Evolutionary conservation across 2,113 vertebrate species (phyloP).

Genomic region (Lamprotornis superbus): DNA sequence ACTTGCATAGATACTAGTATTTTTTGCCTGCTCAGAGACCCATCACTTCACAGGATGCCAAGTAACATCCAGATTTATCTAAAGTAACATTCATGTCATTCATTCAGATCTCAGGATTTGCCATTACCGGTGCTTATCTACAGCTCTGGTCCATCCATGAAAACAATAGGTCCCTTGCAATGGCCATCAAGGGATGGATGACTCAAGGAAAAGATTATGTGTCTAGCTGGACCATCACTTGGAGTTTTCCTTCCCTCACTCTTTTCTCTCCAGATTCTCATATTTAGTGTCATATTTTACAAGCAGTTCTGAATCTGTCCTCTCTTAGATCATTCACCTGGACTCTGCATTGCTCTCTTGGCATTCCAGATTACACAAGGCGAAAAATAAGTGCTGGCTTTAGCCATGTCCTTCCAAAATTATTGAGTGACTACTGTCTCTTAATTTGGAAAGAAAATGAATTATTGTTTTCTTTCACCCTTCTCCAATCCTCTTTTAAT

Average conservation of each 20-base stretch:
- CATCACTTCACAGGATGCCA: not conserved
- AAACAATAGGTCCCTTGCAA: not conserved
- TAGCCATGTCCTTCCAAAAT: not conserved
- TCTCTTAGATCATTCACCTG: not conserved
- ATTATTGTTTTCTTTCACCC: not conserved
- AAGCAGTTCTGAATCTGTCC: not conserved
- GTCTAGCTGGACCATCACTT: not conserved
- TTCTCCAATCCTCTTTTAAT: not conserved
- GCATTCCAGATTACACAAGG: not conserved
- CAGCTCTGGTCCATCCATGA: not conserved
- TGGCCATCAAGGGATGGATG: not conserved
- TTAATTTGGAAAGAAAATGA: not conserved
- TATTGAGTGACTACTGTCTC: not conserved
- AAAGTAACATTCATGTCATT: not conserved
- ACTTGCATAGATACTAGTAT: accelerated
- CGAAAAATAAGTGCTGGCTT: not conserved
- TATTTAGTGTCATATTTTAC: not conserved
- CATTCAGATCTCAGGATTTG: not conserved
- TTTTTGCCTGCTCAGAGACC: not conserved
- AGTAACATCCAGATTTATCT: not conserved
- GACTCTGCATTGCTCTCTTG: not conserved
- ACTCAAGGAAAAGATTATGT: not conserved
- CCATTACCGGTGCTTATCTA: not conserved
- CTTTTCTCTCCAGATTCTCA: not conserved
- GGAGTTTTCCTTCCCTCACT: not conserved